phyloP scores from a whole-genome alignment of 2,888 invertebrate species.

The Philopedon plagiatum region DNA sequence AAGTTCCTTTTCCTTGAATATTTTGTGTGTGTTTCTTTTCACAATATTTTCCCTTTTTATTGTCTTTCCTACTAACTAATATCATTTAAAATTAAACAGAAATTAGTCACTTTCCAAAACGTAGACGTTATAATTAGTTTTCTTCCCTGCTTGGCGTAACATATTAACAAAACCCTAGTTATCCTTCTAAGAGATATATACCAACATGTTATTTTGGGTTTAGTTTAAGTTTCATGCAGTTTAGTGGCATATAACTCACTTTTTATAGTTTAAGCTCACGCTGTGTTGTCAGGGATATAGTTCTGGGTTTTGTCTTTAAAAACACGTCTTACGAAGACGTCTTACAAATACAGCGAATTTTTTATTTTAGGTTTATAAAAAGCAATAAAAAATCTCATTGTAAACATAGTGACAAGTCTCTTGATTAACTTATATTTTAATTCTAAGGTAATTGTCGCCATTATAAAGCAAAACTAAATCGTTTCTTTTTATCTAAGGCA shows the following conservation, averaged over 20 bases:
- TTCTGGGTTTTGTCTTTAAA: no score
- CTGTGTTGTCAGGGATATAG: no score
- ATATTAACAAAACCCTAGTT: conserved; percentile 38
- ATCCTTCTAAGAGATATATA: conserved; percentile 32
- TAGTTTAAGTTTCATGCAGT: conserved; percentile 13
- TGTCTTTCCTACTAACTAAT: conserved; percentile 43
- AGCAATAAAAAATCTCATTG: no score
- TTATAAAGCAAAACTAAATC: no score
- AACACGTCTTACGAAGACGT: no score
- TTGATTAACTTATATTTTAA: no score
- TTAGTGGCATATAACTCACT: neutral
- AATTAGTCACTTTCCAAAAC: conserved; percentile 46
- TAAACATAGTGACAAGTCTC: no score
- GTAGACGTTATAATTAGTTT: conserved; percentile 49
- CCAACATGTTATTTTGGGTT: conserved; percentile 7
- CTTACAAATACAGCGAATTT: no score
- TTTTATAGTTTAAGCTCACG: neutral
- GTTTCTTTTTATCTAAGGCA: no score
- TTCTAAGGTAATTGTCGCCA: no score
- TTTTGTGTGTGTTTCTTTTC: conserved; percentile 15
- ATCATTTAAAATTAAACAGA: conserved; percentile 44
- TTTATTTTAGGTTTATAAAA: no score
- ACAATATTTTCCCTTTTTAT: conserved; percentile 31
- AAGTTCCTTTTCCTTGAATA: no score
- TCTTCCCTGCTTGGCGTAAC: conserved; percentile 34